phyloP scores from a whole-genome alignment of 2,888 invertebrate species.

The Acronicta aceris region DNA sequence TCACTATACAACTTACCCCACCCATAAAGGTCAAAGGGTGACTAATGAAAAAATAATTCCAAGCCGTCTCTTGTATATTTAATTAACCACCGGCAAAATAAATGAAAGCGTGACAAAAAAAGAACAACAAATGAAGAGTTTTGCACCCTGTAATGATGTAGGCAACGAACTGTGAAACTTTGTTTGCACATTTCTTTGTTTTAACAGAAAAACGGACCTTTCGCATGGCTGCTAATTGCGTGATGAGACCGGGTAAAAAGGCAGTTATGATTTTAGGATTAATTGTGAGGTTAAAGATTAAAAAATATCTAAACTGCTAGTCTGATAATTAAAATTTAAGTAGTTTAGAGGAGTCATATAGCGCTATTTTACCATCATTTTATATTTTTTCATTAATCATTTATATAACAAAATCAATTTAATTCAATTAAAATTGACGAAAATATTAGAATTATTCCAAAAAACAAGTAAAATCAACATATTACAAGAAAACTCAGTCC shows the following conservation, averaged over 20 bases:
- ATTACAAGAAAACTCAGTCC: too few relatives aligned
- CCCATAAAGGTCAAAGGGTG: slow-evolving; percentile 43
- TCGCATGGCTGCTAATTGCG: slow-evolving; percentile 41
- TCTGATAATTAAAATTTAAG: not conserved
- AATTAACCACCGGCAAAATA: slow-evolving; percentile 47
- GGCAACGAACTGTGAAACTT: slow-evolving; percentile 48
- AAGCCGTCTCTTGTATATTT: slow-evolving; percentile 48
- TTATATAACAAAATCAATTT: too few relatives aligned
- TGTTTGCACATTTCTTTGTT: slow-evolving; percentile 52
- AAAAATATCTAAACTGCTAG: not conserved
- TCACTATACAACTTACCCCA: slow-evolving; percentile 16
- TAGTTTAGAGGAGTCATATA: too few relatives aligned
- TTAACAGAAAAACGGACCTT: slow-evolving; percentile 34
- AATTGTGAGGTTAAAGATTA: slow-evolving; percentile 12
- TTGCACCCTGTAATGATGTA: slow-evolving; percentile 52
- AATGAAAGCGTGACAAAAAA: slow-evolving; percentile 50
- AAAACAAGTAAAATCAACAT: too few relatives aligned
- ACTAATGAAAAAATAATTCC: slow-evolving; percentile 53
- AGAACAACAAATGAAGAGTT: slow-evolving; percentile 51
- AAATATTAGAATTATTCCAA: too few relatives aligned
- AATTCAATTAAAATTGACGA: too few relatives aligned
- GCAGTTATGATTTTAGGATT: slow-evolving; percentile 28
- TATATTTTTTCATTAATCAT: too few relatives aligned
- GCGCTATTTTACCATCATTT: too few relatives aligned
- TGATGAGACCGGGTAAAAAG: slow-evolving; percentile 21